Evolutionary conservation across 2,113 vertebrate species (phyloP).

Genomic region (Procavia capensis): DNA sequence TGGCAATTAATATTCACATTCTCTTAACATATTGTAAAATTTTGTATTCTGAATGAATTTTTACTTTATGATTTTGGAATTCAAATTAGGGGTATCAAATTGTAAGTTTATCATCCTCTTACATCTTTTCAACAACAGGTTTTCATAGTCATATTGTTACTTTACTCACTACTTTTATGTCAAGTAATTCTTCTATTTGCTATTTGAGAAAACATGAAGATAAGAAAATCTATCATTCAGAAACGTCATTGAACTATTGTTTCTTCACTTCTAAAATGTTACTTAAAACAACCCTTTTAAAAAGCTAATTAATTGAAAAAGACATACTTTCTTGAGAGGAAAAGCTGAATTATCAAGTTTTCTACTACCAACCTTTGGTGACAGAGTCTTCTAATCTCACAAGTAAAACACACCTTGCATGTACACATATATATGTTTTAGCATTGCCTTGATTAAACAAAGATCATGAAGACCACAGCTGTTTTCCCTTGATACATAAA

Average conservation of each 20-base stretch:
- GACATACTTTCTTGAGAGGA: not conserved
- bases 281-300: not conserved
- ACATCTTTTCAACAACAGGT: not conserved
- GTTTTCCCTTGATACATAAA: not conserved
- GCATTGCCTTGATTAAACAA: slow-evolving; percentile 30
- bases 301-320: slow-evolving; percentile 25
- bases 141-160: not conserved
- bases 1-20: not conserved
- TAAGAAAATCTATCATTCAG: slow-evolving; percentile 41
- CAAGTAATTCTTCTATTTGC: slow-evolving; percentile 32
- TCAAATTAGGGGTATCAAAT: slow-evolving; percentile 45
- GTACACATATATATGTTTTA: not conserved
- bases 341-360: not conserved
- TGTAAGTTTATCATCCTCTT: not conserved
- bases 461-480: not conserved
- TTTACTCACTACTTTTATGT: slow-evolving; percentile 34
- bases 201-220: slow-evolving; percentile 9
- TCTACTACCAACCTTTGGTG: not conserved
- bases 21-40: not conserved
- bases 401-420: not conserved
- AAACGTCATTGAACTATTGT: slow-evolving; percentile 12
- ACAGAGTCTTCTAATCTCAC: not conserved
- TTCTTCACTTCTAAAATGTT: not conserved
- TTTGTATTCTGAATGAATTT: not conserved
- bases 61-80: not conserved